Percentiles rank a stretch among this genome's conserved stretches.
Evolutionary conservation across 2,797 vertebrate genomes (phyloP).

Genomic region (Phyllotis vaccarum): DNA sequence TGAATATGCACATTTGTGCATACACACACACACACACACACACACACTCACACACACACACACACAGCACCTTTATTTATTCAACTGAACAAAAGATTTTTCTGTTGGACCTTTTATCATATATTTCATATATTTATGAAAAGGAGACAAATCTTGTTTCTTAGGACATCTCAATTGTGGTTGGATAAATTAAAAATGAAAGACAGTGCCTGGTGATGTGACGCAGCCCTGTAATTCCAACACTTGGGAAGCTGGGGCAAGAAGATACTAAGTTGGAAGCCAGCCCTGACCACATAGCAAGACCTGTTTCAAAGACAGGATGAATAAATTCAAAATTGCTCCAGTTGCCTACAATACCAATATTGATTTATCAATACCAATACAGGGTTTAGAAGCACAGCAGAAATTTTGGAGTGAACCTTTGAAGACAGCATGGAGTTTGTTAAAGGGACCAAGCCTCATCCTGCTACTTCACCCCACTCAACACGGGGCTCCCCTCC

Average conservation of each 20-base stretch:
- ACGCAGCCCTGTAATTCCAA: background rate
- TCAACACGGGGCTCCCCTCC: background rate
- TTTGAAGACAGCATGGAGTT: background rate
- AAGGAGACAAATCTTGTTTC: background rate
- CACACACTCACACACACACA: background rate
- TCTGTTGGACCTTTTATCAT: background rate
- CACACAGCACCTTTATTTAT: background rate
- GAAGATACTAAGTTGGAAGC: background rate
- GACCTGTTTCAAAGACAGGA: background rate
- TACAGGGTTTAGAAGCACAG: rapidly evolving
- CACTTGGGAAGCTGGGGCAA: background rate
- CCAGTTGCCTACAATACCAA: background rate
- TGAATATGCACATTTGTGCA: no score
- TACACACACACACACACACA: rapidly evolving
- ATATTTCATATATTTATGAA: background rate
- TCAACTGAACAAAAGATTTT: background rate
- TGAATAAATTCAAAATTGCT: background rate
- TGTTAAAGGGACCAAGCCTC: background rate
- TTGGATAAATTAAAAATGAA: background rate
- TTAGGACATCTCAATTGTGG: background rate
- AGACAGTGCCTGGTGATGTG: background rate
- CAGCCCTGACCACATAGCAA: background rate
- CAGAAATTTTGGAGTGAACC: background rate
- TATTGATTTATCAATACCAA: background rate
- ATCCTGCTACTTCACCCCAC: rapidly evolving